Conservation (phyloP, 2,797 vertebrate species). For the Pangasius macronema region DNA sequence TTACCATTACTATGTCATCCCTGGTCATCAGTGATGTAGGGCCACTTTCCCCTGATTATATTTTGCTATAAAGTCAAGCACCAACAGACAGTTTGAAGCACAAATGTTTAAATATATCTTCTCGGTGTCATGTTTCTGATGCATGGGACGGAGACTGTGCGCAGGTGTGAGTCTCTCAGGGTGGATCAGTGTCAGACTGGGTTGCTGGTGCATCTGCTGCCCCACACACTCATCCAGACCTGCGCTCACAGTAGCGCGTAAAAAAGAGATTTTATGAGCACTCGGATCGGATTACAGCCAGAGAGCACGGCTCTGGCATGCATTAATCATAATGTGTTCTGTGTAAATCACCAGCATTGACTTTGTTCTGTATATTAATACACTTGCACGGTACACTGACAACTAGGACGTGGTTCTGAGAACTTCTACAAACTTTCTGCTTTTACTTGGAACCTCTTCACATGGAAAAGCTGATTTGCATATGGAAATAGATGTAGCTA, state of each 20-base stretch:
- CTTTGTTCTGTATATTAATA: conserved; percentile 28
- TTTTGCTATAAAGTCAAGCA: conserved; percentile 10
- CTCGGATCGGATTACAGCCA: conserved; percentile 42
- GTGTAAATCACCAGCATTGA: conserved; percentile 34
- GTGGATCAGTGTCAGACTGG: conserved; percentile 25
- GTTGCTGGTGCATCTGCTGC: conserved; percentile 23
- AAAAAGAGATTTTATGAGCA: conserved; percentile 39
- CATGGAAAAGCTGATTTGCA: neutral
- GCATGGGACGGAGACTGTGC: conserved; percentile 9
- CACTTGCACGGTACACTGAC: neutral
- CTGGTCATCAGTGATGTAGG: conserved; percentile 1
- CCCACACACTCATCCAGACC: conserved; percentile 25
- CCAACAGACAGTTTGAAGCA: neutral
- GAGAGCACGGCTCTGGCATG: conserved; percentile 8
- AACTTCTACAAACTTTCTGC: neutral
- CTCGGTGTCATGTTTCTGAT: conserved; percentile 30
- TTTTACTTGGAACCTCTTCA: neutral
- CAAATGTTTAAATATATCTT: conserved; percentile 39
- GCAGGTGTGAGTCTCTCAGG: conserved; percentile 23
- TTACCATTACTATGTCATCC: neutral
- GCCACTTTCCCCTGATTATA: neutral
- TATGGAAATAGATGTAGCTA: neutral
- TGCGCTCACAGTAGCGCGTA: conserved; percentile 14
- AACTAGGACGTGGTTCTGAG: neutral
- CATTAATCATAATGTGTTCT: conserved; percentile 34